Percentiles rank a stretch among this genome's conserved stretches.
These are phyloP conservation scores for Blennius ocellaris DNA, from an alignment of 2,113 vertebrate species.

Conservation along the genomic window DNA sequence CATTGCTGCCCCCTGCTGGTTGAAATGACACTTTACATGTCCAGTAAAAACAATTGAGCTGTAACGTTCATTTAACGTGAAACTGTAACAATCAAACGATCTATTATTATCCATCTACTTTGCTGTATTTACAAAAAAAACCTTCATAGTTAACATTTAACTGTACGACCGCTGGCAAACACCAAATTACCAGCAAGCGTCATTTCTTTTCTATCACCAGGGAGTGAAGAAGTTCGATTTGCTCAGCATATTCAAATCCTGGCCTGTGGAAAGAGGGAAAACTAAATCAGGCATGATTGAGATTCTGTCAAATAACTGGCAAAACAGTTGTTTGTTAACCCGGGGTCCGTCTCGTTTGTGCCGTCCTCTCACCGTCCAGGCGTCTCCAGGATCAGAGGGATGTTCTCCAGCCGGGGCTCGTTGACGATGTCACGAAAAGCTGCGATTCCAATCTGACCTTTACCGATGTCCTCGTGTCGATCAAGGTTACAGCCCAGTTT, in stretches of 20 bases:
- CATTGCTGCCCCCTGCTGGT: slow-evolving; percentile 62
- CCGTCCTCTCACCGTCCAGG: slow-evolving; percentile 77
- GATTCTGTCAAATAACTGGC: neutral
- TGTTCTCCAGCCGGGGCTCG: slow-evolving; percentile 80
- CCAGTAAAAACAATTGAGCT: neutral
- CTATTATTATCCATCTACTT: neutral
- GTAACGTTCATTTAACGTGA: neutral
- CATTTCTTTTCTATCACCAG: slow-evolving; percentile 48
- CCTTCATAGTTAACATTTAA: neutral
- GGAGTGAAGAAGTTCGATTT: slow-evolving; percentile 78
- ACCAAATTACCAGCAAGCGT: neutral
- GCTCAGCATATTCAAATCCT: slow-evolving; percentile 80
- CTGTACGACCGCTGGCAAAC: neutral
- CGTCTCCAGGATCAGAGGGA: slow-evolving; percentile 85
- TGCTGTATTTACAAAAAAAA: slow-evolving; percentile 3
- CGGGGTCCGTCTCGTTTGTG: too few relatives aligned
- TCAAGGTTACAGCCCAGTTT: slow-evolving; percentile 83
- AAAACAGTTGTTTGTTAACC: too few relatives aligned
- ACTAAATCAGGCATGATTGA: neutral
- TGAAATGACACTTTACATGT: neutral
- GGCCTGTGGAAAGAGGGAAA: slow-evolving; percentile 58
- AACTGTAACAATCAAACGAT: neutral
- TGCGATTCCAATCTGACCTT: slow-evolving; percentile 82
- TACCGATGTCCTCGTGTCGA: slow-evolving; percentile 84
- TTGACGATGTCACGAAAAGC: slow-evolving; percentile 84